A percentile compares a stretch with the other conserved stretches of the same genome.
These are phyloP conservation scores for Melanotaenia trifasciata DNA, from an alignment of 2,797 vertebrate genomes.

Conservation along the genomic window DNA sequence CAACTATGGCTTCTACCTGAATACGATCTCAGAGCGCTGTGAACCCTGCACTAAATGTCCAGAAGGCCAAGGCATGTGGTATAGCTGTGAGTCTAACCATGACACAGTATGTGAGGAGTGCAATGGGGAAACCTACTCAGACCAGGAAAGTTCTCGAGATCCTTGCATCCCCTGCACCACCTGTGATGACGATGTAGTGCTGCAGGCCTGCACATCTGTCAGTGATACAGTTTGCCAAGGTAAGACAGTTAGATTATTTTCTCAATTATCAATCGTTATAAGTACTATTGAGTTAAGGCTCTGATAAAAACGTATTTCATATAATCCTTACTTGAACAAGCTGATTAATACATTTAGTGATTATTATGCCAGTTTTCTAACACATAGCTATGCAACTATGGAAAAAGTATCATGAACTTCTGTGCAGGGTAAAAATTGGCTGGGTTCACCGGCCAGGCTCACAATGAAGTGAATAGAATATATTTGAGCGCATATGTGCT, in stretches of 20 bases:
- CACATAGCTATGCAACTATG: conserved; percentile 26
- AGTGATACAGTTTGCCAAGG: conserved; percentile 88
- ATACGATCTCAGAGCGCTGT: conserved; percentile 69
- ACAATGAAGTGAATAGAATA: conserved; percentile 38
- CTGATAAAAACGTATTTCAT: neutral
- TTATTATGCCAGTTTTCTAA: conserved; percentile 37
- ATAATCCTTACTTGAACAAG: neutral
- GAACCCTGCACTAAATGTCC: conserved; percentile 87
- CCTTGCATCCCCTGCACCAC: conserved; percentile 94
- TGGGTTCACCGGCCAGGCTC: conserved; percentile 29
- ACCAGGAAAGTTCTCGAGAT: conserved; percentile 91
- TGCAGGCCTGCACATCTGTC: conserved; percentile 82
- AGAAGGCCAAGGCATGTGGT: conserved; percentile 87
- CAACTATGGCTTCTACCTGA: conserved; percentile 88
- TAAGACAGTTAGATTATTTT: conserved; percentile 58
- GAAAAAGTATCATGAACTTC: conserved; percentile 49
- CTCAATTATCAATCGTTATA: neutral
- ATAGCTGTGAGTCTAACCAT: conserved; percentile 80
- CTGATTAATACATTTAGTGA: neutral
- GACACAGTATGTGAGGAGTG: conserved; percentile 93
- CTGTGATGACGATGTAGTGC: conserved; percentile 87
- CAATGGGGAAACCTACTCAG: conserved; percentile 88
- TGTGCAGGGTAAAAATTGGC: conserved; percentile 41
- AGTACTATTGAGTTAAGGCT: neutral
- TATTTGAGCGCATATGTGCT: conserved; percentile 31